Evolutionary conservation across 2,113 vertebrate genomes (phyloP).

Genomic region (Mustelus asterias): DNA sequence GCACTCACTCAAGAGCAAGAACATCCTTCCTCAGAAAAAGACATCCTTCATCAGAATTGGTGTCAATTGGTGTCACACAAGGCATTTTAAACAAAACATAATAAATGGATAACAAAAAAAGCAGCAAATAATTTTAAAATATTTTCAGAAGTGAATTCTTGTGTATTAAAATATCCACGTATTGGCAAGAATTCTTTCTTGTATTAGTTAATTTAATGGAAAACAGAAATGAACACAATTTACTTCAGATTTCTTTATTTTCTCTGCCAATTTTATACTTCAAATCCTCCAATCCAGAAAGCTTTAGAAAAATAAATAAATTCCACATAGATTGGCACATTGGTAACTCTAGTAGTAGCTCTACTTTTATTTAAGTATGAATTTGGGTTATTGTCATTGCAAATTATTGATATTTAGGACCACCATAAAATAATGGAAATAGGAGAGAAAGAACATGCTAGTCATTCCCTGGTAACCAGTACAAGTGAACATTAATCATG

Average conservation of each 20-base stretch:
- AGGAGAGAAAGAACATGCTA: background rate
- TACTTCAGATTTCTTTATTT: background rate
- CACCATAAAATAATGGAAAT: background rate
- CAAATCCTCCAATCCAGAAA: background rate
- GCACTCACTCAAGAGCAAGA: no score
- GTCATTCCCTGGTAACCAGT: background rate
- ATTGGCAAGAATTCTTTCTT: background rate
- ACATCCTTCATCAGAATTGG: no score
- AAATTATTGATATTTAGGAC: background rate
- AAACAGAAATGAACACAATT: slow-evolving; percentile 44
- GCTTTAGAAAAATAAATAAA: background rate
- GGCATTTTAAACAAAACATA: background rate
- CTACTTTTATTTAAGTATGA: background rate
- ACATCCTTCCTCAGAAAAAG: no score
- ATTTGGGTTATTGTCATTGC: background rate
- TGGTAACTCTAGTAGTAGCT: background rate
- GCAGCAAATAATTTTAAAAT: background rate
- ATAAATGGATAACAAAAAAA: background rate
- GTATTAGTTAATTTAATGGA: slow-evolving; percentile 45
- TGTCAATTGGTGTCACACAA: background rate
- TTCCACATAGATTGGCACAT: background rate
- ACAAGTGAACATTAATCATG: background rate
- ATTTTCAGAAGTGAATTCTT: background rate
- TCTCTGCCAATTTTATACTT: background rate
- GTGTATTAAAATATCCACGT: background rate